Conservation (phyloP, 2,888 invertebrate species). For the Trachelus troglodyta region DNA sequence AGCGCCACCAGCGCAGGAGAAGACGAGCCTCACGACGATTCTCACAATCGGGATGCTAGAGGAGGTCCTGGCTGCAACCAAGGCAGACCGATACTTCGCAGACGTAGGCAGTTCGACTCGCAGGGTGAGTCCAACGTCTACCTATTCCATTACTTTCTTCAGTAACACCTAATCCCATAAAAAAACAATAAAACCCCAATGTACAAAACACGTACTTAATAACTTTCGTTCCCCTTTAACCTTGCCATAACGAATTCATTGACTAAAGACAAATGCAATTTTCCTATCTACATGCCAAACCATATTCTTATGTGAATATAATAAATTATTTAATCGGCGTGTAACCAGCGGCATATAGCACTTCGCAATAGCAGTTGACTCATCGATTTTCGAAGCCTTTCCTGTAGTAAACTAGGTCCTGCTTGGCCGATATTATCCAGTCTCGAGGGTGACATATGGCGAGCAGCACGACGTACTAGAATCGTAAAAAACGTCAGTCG, state of each 20-base stretch:
- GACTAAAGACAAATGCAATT: not conserved
- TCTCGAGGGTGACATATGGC: slow-evolving; percentile 2
- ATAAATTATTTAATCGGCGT: not conserved
- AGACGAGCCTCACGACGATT: slow-evolving; percentile 57
- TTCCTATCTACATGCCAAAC: not conserved
- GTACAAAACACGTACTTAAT: not conserved
- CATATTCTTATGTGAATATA: not conserved
- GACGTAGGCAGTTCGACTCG: slow-evolving; percentile 61
- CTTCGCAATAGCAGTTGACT: slow-evolving; percentile 26
- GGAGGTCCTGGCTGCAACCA: slow-evolving; percentile 51
- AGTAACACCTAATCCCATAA: not conserved
- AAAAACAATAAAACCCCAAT: not conserved
- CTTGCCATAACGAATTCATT: not conserved
- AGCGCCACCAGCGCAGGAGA: slow-evolving; percentile 64
- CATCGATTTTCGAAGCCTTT: slow-evolving; percentile 57
- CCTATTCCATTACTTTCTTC: not conserved
- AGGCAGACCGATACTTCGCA: slow-evolving; percentile 57
- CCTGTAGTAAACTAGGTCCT: not conserved
- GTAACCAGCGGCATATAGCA: slow-evolving; percentile 10
- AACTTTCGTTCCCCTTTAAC: not conserved
- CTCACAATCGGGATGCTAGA: slow-evolving; percentile 44
- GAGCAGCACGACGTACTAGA: not conserved
- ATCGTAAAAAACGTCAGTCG: not conserved
- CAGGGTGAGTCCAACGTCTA: slow-evolving; percentile 50
- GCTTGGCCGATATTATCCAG: not conserved